These are phyloP conservation scores for Podilymbus podiceps DNA, from an alignment of 2,113 vertebrate genomes.

Conservation along the genomic window DNA sequence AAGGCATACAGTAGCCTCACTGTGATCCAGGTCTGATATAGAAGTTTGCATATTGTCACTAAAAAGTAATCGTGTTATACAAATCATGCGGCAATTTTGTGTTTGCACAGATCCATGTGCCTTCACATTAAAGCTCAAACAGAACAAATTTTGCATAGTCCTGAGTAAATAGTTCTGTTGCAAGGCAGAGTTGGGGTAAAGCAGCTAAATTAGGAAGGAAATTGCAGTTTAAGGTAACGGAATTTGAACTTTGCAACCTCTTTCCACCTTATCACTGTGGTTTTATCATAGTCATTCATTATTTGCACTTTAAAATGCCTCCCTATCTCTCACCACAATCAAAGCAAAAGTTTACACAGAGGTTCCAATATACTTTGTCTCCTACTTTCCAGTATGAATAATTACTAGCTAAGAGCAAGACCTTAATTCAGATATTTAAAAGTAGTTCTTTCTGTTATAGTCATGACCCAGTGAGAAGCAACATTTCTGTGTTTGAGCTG, in stretches of 20 bases:
- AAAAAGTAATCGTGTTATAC: background rate
- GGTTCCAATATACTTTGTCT: background rate
- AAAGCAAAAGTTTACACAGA: background rate
- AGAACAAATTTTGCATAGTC: background rate
- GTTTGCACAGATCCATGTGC: background rate
- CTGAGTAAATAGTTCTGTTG: background rate
- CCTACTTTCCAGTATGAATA: background rate
- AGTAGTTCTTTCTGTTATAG: background rate
- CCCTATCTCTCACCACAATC: background rate
- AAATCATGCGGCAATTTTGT: background rate
- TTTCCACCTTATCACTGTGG: background rate
- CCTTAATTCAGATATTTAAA: background rate
- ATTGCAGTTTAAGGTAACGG: background rate
- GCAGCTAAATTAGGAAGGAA: background rate
- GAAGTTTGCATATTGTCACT: background rate
- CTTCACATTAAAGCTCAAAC: background rate
- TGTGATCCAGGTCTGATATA: background rate
- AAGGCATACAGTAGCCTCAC: background rate
- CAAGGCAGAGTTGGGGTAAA: background rate
- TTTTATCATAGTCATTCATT: background rate
- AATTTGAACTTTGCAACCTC: background rate
- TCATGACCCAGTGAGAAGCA: background rate
- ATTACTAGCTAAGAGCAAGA: background rate
- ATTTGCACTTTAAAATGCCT: background rate
- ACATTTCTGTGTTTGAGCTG: background rate